Conservation (phyloP, 92 coral and sea anemone genomes). For the Epizoanthus illoricatus region DNA sequence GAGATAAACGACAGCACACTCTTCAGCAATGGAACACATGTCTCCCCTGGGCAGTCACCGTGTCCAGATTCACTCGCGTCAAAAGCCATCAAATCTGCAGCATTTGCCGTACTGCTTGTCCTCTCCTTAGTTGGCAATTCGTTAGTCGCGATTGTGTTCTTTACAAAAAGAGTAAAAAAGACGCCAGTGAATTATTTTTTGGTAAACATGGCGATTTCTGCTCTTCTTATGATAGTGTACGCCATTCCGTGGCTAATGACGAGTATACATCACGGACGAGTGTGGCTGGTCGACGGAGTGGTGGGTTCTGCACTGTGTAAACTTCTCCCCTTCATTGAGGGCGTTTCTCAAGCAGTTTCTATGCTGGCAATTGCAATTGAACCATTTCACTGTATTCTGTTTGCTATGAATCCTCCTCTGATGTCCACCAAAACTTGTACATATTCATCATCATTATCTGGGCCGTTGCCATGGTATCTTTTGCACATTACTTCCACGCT, state of each 20-base stretch:
- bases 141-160: too few relatives aligned
- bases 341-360: slow-evolving; percentile 12
- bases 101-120: too few relatives aligned
- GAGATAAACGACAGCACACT: too few relatives aligned
- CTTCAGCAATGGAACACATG: too few relatives aligned
- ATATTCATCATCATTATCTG: neutral
- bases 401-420: slow-evolving; percentile 11
- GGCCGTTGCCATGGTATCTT: neutral
- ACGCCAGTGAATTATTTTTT: neutral
- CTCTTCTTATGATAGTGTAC: slow-evolving; percentile 3
- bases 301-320: slow-evolving; percentile 12
- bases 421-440: neutral
- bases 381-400: slow-evolving; percentile 23
- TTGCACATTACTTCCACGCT: neutral
- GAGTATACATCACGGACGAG: neutral
- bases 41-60: too few relatives aligned
- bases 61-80: too few relatives aligned
- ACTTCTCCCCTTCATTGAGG: slow-evolving; percentile 3
- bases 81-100: too few relatives aligned
- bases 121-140: too few relatives aligned
- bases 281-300: slow-evolving; percentile 6
- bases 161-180: too few relatives aligned
- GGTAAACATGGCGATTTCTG: slow-evolving; percentile 29
- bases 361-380: slow-evolving; percentile 24
- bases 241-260: neutral